Evolutionary conservation across 1,140 invertebrate genomes (phyloP), one percentile per base, ranked within the genome.

Genomic region (Pteromalus puparum): DNA sequence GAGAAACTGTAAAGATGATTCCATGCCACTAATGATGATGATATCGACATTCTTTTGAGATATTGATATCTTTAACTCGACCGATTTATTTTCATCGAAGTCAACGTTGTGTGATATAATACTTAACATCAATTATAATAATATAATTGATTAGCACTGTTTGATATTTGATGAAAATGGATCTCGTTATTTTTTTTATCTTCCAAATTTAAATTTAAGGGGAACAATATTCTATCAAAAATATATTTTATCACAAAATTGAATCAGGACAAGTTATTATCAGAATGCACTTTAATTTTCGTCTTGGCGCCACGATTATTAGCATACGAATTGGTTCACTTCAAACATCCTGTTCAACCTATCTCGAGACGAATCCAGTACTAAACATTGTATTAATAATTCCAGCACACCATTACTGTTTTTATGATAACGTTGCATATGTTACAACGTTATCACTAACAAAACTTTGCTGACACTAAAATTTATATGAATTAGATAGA

Each of bases 1-100:
- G 73, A 87, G 88, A 90, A 88, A 90, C 86, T 86, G 80, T 72
- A 88, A 84, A 82, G 79, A 38, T 81, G 28, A 83, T 28, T 74
- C 34, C 72, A 48, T 72, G 46, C 81, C 82, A 4, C 9, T 18
- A 74, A n/a, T 42, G 15, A 74, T 74, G 21, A 74, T 1, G 72
- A 42, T 26, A 75, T n/a, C 24, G 3, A 48, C 15, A 48, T 75
- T 46, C 38, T 26, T 61, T 61, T 61, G 6, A 7, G 53, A 61
- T n/a, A 61, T 61, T 53, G 15, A 15, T 53, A 15, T 18, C 15
- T 48, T 48, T 1, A 34, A 2, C 34, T 5, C 34, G 6, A 34
- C 5, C 34, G 34, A 34, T 5, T 34, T 1, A 34, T 34, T 34
- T 34, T 34, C 5, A 34, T 34, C 2, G 6, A 34, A 34, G 34